Conservation (phyloP, 2,888 invertebrate species). For the Metalampra italica region DNA sequence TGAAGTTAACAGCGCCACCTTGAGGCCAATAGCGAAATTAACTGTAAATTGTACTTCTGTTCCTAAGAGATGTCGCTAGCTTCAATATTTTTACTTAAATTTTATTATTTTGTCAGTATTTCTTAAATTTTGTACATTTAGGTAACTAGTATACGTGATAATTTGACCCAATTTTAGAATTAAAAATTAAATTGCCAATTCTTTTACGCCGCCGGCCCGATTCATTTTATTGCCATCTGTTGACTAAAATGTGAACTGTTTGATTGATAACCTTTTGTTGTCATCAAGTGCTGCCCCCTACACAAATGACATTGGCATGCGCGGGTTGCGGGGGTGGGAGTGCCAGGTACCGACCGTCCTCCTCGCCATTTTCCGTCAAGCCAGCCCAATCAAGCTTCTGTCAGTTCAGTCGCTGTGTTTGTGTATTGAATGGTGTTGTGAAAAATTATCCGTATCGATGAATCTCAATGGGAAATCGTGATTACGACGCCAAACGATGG, state of each 20-base stretch:
- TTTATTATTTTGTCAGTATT: no score
- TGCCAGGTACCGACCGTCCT: slow-evolving; percentile 44
- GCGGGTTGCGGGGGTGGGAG: slow-evolving; percentile 56
- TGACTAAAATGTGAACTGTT: neutral
- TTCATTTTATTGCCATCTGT: neutral
- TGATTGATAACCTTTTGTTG: neutral
- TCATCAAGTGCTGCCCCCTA: slow-evolving; percentile 47
- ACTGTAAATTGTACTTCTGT: no score
- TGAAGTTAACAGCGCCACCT: no score
- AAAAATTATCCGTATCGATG: slow-evolving; percentile 75
- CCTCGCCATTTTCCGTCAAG: slow-evolving; percentile 76
- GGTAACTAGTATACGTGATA: no score
- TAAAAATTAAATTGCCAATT: no score
- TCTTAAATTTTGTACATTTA: no score
- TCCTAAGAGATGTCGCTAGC: no score
- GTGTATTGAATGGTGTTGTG: slow-evolving; percentile 69
- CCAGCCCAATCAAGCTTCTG: slow-evolving; percentile 72
- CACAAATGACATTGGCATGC: slow-evolving; percentile 32
- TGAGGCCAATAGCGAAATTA: no score
- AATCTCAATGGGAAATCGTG: slow-evolving; percentile 76
- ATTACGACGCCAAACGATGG: slow-evolving; percentile 73
- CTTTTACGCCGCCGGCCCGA: no score
- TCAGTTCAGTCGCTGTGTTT: slow-evolving; percentile 77
- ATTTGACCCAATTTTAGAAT: no score
- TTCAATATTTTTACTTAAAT: no score